These are phyloP conservation scores for Dolichomitus sp. DNA, from an alignment of 2,888 invertebrate genomes.

Conservation along the genomic window DNA sequence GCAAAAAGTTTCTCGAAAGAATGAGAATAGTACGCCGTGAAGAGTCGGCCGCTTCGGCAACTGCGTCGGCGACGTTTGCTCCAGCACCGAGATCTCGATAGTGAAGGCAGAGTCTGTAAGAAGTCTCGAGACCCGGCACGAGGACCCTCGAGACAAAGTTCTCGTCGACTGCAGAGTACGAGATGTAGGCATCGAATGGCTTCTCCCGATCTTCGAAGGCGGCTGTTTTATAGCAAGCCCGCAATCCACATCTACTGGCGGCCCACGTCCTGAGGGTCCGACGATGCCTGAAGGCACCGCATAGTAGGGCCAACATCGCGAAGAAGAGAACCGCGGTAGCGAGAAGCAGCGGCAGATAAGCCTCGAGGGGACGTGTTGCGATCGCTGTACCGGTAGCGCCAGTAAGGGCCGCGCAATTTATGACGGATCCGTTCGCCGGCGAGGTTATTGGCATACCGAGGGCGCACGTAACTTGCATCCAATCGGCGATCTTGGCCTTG, in stretches of 20 bases:
- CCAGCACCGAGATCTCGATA: constrained; percentile 97
- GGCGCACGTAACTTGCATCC: constrained; percentile 91
- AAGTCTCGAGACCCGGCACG: constrained; percentile 94
- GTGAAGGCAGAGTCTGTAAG: constrained; percentile 96
- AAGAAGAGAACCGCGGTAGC: constrained; percentile 93
- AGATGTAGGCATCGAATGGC: constrained; percentile 97
- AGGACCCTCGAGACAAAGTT: constrained; percentile 96
- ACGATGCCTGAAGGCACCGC: constrained; percentile 93
- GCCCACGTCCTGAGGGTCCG: constrained; percentile 95
- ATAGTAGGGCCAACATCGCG: constrained; percentile 91
- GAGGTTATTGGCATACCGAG: constrained; percentile 91
- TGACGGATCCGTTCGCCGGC: constrained; percentile 92
- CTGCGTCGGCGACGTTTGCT: constrained; percentile 96
- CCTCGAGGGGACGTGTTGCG: constrained; percentile 93
- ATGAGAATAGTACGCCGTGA: constrained; percentile 96
- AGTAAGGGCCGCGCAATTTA: constrained; percentile 91
- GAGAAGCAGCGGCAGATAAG: constrained; percentile 92
- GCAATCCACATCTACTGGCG: constrained; percentile 94
- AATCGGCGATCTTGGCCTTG: constrained; percentile 93
- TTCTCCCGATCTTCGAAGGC: constrained; percentile 92
- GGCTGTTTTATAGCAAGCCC: constrained; percentile 95
- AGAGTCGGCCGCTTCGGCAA: constrained; percentile 96
- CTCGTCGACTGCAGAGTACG: constrained; percentile 97
- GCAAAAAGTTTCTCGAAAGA: constrained; percentile 96
- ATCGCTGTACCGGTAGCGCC: constrained; percentile 92